Conservation (phyloP, 2,888 invertebrate genomes). For the Acanthosepion lycidas region DNA sequence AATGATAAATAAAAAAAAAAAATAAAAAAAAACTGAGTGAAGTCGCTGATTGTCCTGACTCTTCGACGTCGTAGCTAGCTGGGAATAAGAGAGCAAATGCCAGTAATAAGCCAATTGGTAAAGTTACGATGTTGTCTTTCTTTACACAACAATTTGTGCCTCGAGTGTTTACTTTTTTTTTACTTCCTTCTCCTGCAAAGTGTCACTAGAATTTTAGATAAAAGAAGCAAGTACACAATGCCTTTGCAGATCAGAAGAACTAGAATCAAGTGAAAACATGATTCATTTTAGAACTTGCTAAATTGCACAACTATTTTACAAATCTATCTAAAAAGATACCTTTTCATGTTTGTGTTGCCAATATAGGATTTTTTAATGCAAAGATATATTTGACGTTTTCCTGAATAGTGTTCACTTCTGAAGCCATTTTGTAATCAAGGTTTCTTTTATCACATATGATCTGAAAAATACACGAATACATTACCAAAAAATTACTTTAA, state of each 20-base stretch:
- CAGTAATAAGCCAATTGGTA: slow-evolving; percentile 33
- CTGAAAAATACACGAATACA: background rate
- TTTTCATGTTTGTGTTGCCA: background rate
- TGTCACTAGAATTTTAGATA: background rate
- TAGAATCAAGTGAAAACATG: background rate
- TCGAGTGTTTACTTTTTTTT: background rate
- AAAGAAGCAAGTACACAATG: background rate
- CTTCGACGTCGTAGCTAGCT: background rate
- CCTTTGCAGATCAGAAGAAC: background rate
- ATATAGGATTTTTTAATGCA: background rate
- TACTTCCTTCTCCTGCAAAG: background rate
- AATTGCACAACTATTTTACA: background rate
- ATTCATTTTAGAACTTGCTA: background rate
- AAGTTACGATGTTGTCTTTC: slow-evolving; percentile 17
- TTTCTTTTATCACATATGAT: background rate
- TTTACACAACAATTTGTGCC: background rate
- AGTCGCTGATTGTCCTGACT: background rate
- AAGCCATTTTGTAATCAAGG: background rate
- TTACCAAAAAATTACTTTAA: background rate
- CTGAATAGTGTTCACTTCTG: background rate
- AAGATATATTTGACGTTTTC: background rate
- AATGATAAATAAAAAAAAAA: background rate
- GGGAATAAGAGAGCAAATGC: slow-evolving; percentile 6
- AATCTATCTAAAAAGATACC: background rate
- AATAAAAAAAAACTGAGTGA: background rate